Conservation (phyloP, 30 jellyfish, hydroid and myxozoan genomes). For the Calvadosia cruxmelitensis region DNA sequence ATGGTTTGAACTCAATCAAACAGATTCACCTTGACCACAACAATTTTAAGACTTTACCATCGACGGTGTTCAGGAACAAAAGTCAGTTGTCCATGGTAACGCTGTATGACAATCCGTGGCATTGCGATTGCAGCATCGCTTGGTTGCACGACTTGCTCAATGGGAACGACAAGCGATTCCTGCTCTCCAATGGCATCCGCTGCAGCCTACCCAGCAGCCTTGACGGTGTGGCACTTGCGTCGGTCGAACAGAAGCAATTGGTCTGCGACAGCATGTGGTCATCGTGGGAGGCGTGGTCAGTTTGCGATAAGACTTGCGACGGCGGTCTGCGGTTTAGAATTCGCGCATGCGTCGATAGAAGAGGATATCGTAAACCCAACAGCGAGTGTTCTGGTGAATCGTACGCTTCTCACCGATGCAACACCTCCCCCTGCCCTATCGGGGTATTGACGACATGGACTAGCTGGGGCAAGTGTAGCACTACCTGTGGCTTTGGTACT, state of each 20-base stretch:
- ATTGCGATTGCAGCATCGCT: constrained; percentile 61
- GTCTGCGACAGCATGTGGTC: constrained; percentile 67
- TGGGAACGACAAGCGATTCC: constrained; percentile 20
- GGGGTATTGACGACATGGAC: constrained; percentile 69
- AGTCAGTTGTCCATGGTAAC: constrained; percentile 28
- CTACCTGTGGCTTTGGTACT: constrained; percentile 42
- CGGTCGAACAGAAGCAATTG: constrained; percentile 24
- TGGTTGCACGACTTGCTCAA: constrained; percentile 52
- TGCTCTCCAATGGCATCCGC: constrained; percentile 25
- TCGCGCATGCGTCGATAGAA: constrained; percentile 50
- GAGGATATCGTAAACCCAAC: constrained; percentile 11
- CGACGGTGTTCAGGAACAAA: constrained; percentile 14
- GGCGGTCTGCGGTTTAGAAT: constrained; percentile 67
- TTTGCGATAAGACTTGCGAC: constrained; percentile 77
- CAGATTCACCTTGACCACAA: constrained; percentile 67
- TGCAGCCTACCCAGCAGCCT: constrained; percentile 45
- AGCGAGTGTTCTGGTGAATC: constrained; percentile 68
- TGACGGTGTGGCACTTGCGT: constrained; percentile 30
- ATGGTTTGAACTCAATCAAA: constrained; percentile 27
- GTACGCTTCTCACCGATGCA: constrained; percentile 51
- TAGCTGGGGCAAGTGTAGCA: constrained; percentile 71
- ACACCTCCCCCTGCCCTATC: constrained; percentile 54
- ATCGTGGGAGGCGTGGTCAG: constrained; percentile 77
- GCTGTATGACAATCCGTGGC: constrained; percentile 53
- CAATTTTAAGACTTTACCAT: constrained; percentile 36